phyloP scores from a whole-genome alignment of 2,888 invertebrate genomes.

The Heteropelma amictum region DNA sequence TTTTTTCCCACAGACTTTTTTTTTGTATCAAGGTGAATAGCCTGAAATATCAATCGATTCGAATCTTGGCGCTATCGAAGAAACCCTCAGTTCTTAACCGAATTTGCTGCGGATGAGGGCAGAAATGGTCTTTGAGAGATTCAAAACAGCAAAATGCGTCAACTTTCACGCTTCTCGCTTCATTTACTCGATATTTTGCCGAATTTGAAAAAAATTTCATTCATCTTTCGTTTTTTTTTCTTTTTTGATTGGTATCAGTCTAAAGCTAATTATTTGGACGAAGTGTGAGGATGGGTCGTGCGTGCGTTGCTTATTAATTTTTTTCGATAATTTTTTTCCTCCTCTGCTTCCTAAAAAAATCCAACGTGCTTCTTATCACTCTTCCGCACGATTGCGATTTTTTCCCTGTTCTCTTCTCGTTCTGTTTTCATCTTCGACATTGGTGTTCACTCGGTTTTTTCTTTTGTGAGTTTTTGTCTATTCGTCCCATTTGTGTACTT shows the following conservation, averaged over 20 bases:
- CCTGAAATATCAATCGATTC: slow-evolving; percentile 52
- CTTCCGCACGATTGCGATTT: not conserved
- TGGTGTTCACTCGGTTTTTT: not conserved
- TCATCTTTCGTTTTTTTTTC: slow-evolving; percentile 28
- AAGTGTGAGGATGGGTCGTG: slow-evolving; percentile 76
- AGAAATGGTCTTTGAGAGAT: slow-evolving; percentile 55
- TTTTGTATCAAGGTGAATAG: not conserved
- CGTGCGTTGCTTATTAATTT: slow-evolving; percentile 67
- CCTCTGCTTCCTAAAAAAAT: slow-evolving; percentile 58
- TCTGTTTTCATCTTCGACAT: slow-evolving; percentile 42
- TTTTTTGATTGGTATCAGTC: slow-evolving; percentile 74
- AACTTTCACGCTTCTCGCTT: slow-evolving; percentile 20
- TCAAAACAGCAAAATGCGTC: slow-evolving; percentile 50
- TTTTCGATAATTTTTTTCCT: slow-evolving; percentile 56
- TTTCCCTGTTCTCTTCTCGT: slow-evolving; percentile 59
- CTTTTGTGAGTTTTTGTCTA: not conserved
- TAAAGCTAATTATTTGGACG: slow-evolving; percentile 76
- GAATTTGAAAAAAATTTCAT: not conserved
- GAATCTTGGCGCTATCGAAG: slow-evolving; percentile 57
- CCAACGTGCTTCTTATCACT: slow-evolving; percentile 51
- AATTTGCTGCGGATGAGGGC: slow-evolving; percentile 60
- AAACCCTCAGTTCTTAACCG: slow-evolving; percentile 57
- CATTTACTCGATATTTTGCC: slow-evolving; percentile 2
- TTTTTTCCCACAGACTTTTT: not conserved
- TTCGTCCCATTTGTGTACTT: too few species aligned